These are phyloP conservation scores for Hippopotamus amphibius DNA, from an alignment of 2,113 vertebrate genomes.

Conservation along the genomic window DNA sequence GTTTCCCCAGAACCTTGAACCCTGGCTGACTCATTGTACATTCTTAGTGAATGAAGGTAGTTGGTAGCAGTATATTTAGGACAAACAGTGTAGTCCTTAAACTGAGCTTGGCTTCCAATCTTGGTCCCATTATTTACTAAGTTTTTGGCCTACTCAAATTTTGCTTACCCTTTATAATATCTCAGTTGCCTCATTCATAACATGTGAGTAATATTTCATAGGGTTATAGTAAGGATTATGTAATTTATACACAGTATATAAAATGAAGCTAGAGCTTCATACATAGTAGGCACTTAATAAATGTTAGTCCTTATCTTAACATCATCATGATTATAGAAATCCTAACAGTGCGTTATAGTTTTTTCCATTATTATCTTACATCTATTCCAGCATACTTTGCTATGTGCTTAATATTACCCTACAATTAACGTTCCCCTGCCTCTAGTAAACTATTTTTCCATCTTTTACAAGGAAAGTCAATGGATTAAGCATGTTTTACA, in stretches of 20 bases:
- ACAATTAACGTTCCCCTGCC: background rate
- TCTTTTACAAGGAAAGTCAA: background rate
- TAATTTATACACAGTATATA: background rate
- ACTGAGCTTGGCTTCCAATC: background rate
- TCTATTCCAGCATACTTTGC: background rate
- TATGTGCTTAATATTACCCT: background rate
- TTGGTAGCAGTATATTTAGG: background rate
- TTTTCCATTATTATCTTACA: background rate
- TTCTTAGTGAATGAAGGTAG: background rate
- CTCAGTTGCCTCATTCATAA: constrained; percentile 11
- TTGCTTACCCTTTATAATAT: constrained; percentile 32
- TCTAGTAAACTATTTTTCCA: background rate
- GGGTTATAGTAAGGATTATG: background rate
- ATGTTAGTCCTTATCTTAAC: background rate
- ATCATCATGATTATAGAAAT: background rate
- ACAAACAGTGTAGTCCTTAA: background rate
- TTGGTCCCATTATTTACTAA: background rate
- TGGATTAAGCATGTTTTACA: constrained; percentile 1
- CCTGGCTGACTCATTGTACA: background rate
- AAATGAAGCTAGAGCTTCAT: constrained; percentile 13
- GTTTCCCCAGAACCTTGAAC: background rate
- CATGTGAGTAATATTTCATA: background rate
- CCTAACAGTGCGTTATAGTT: background rate
- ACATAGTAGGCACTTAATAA: background rate
- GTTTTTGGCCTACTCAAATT: background rate